Base-by-base conservation (phyloP, 2,113 vertebrate species). In the Cryptotis parvus region DNA sequence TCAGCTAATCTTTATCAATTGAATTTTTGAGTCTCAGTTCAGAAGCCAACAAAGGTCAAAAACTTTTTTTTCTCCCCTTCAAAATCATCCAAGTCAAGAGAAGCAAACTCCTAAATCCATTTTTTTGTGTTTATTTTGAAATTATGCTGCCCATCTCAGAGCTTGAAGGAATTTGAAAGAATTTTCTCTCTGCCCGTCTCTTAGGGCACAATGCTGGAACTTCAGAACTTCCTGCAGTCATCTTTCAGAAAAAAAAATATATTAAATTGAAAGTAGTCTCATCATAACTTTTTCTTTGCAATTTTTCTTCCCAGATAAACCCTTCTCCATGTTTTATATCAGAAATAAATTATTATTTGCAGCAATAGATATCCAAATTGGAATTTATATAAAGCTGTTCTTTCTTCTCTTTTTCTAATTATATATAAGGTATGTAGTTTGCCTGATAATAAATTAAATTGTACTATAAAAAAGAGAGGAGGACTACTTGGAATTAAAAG, bases 401-500 rank as follows among this genome's bases (percentile, higher is more conserved):
- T 22, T 58, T 58, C 45, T 55, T 55, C 4, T 58, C 55, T 58
- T 20, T 58, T 49, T 49, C 45, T 49, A 49, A 49, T 49, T 49
- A 9, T 16, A 1, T 76, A 43, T 4, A 88, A 31, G 63, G 5
- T 58, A 37, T 33, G 9, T 1, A 52, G 4, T 58, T 8, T 33
- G 65, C 24, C 37, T 84, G 26, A 24, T 78, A 75, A 63, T 81
- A 87, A 94, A 55, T 72, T 58, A 58, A 24, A 58, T 58, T 85
- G 75, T 69, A n/a, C 61, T 63, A 79, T 55, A 37, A 29, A 66
- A n/a, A 82, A 58, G 95, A 91, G 84, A 91, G 79, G 84, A 93
- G 27, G 26, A 29, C 72, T 95, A 68, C 88, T 94, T 97, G n/a
- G 41, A 96, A 90, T 63, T 95, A 87, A 55, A 75, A 87, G 92